phyloP scores from a whole-genome alignment of 1,140 invertebrate species.

The Nasonia longicornis region DNA sequence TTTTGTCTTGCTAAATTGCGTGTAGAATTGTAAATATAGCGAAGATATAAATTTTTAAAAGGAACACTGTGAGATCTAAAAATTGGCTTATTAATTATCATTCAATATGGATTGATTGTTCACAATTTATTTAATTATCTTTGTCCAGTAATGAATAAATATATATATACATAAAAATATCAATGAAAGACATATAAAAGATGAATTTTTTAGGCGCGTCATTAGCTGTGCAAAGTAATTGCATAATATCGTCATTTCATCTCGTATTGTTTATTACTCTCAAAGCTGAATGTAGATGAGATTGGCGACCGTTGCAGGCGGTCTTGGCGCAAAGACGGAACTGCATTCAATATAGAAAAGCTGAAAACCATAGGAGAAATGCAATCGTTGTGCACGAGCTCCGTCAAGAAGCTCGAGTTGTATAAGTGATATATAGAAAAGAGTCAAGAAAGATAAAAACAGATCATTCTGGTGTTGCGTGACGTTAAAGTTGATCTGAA shows the following conservation, averaged over 20 bases:
- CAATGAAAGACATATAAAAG: conserved; percentile 1
- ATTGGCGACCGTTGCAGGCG: not conserved
- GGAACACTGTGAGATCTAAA: not conserved
- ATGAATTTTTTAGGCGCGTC: not conserved
- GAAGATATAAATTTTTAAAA: conserved; percentile 18
- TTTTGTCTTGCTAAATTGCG: conserved; percentile 19
- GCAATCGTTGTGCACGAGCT: not conserved
- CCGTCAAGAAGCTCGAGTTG: not conserved
- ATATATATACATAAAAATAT: conserved; percentile 25
- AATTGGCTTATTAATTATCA: not conserved
- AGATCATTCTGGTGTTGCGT: conserved; percentile 38
- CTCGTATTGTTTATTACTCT: conserved; percentile 38
- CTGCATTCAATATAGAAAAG: not conserved
- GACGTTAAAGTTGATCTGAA: conserved; percentile 63
- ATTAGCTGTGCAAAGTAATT: not conserved
- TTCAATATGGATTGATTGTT: conserved; percentile 11
- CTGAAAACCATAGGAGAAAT: not conserved
- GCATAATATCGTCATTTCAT: conserved; percentile 17
- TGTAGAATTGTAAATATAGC: conserved; percentile 32
- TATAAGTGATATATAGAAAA: conserved; percentile 7
- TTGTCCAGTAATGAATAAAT: not conserved
- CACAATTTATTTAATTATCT: conserved; percentile 2
- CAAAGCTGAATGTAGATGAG: conserved; percentile 18
- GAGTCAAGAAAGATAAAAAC: conserved; percentile 4
- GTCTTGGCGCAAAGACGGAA: not conserved